A percentile compares a stretch with the other conserved stretches of the same genome.
phyloP scores from a whole-genome alignment of 2,113 vertebrate species.

The Callipepla californica region DNA sequence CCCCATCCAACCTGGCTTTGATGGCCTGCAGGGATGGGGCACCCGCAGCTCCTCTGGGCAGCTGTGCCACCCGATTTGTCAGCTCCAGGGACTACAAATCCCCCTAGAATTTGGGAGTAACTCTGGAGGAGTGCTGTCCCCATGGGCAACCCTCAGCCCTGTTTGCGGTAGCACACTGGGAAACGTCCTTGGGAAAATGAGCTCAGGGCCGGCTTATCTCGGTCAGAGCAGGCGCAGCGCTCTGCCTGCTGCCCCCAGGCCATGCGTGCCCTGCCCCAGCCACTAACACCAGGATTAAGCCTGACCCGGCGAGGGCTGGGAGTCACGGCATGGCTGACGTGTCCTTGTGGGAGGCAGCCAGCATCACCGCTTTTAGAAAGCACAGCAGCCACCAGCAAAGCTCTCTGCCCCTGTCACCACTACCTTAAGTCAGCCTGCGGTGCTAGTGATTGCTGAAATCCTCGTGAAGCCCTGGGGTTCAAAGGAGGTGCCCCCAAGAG shows the following conservation, averaged over 20 bases:
- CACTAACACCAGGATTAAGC: not conserved
- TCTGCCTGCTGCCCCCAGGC: not conserved
- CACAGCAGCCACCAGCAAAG: not conserved
- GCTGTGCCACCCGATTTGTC: not conserved
- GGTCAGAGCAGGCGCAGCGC: too few relatives aligned
- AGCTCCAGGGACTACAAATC: not conserved
- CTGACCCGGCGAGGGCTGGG: not conserved
- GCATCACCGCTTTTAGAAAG: not conserved
- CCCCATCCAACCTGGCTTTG: not conserved
- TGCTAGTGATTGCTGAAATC: constrained; percentile 15
- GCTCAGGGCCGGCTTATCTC: not conserved
- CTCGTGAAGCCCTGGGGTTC: not conserved
- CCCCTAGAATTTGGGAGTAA: not conserved
- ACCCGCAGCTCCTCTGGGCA: not conserved
- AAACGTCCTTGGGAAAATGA: not conserved
- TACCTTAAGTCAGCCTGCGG: not conserved
- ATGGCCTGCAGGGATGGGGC: not conserved
- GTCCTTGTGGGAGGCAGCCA: constrained; percentile 20
- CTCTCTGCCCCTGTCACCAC: not conserved
- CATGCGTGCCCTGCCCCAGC: not conserved
- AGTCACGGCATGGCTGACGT: not conserved
- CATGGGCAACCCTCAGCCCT: not conserved
- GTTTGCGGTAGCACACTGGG: not conserved
- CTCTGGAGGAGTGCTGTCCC: not conserved
- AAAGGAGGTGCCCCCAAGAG: not conserved